A percentile compares a stretch with the other conserved stretches of the same genome.
Conservation (phyloP, 2,797 vertebrate species). For the Taeniopygia guttata region DNA sequence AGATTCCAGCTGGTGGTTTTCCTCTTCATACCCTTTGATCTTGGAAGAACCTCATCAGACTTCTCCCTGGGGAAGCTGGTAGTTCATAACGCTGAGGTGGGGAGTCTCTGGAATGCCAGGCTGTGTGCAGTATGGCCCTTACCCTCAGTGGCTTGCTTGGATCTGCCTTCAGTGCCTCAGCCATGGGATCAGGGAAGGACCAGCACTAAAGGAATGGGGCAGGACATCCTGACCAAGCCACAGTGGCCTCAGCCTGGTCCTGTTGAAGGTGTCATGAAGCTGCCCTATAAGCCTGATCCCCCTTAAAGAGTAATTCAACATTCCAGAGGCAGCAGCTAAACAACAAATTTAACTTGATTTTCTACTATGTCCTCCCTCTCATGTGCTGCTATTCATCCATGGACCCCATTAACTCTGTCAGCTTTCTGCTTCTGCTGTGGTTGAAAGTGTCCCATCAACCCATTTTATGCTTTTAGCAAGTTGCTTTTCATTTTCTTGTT, state of each 20-base stretch:
- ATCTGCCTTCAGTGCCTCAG: neutral
- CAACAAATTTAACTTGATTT: neutral
- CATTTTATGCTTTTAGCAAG: neutral
- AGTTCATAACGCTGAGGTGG: neutral
- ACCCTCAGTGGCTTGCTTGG: rapidly evolving
- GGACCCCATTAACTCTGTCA: neutral
- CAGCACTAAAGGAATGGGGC: neutral
- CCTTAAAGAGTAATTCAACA: neutral
- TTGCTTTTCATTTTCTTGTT: neutral
- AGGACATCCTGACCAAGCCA: neutral
- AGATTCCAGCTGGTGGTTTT: neutral
- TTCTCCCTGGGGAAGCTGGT: neutral
- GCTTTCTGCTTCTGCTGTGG: neutral
- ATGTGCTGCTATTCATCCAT: neutral
- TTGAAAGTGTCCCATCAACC: neutral
- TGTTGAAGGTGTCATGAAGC: neutral
- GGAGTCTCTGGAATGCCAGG: neutral
- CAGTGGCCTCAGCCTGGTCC: neutral
- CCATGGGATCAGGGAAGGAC: neutral
- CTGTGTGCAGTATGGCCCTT: neutral
- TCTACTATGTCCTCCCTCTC: neutral
- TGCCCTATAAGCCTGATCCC: neutral
- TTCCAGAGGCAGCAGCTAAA: neutral
- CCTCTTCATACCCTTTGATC: neutral
- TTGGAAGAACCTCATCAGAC: neutral